Evolutionary conservation across 2,888 invertebrate species (phyloP).

Genomic region (Perdita meconis): DNA sequence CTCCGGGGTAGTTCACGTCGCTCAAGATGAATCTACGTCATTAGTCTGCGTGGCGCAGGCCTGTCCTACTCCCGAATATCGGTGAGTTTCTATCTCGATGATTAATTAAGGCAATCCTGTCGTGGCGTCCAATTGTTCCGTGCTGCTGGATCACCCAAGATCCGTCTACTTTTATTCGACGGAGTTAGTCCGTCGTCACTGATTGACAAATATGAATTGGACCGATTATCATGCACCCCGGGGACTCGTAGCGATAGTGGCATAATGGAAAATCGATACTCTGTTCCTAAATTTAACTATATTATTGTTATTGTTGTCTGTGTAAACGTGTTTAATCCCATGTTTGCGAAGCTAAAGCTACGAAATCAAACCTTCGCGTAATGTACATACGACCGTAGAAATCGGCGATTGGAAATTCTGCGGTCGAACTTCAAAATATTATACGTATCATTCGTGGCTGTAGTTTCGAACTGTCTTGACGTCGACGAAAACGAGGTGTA

Average conservation of each 20-base stretch:
- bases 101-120: conserved; percentile 36
- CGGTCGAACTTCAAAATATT: too few relatives aligned
- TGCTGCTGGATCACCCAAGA: not conserved
- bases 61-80: conserved; percentile 91
- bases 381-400: too few relatives aligned
- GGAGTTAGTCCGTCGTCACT: not conserved
- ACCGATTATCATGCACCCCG: conserved; percentile 8
- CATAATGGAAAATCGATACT: conserved; percentile 18
- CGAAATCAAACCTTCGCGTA: too few relatives aligned
- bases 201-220: conserved; percentile 4
- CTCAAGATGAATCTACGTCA: conserved; percentile 90
- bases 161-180: conserved; percentile 8
- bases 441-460: not conserved
- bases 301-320: conserved; percentile 5
- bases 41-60: conserved; percentile 92
- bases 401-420: not conserved
- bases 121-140: conserved; percentile 6
- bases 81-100: conserved; percentile 85
- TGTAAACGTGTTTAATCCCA: conserved; percentile 9
- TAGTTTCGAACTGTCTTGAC: not conserved
- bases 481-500: too few relatives aligned
- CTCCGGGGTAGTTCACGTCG: conserved; percentile 89
- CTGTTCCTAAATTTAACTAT: conserved; percentile 6
- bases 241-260: conserved; percentile 15
- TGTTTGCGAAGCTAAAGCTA: not conserved